phyloP scores from a whole-genome alignment of 2,113 vertebrate genomes.

The Menidia beryllina region DNA sequence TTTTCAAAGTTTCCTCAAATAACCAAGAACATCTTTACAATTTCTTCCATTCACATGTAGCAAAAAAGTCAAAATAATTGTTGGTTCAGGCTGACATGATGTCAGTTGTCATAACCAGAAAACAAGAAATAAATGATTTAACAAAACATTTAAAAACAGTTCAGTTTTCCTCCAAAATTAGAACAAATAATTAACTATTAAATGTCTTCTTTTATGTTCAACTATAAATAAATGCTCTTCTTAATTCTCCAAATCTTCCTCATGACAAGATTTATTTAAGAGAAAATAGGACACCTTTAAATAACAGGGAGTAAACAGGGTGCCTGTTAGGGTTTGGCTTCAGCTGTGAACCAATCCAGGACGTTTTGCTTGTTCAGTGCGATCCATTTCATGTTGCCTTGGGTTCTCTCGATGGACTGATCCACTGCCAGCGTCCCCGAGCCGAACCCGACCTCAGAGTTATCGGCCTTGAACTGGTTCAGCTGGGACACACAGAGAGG shows the following conservation, averaged over 20 bases:
- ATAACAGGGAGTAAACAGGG: background rate
- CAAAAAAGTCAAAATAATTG: background rate
- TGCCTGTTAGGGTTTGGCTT: background rate
- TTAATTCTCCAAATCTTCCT: too few species aligned
- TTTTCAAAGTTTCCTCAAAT: background rate
- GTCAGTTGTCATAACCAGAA: slow-evolving; percentile 18
- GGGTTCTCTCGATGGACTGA: slow-evolving; percentile 91
- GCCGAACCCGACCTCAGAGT: slow-evolving; percentile 86
- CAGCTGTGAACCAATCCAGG: slow-evolving; percentile 77
- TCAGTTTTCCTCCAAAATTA: background rate
- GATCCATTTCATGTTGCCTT: slow-evolving; percentile 90
- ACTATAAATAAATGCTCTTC: too few species aligned
- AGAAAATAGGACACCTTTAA: background rate
- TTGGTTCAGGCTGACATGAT: slow-evolving; percentile 4
- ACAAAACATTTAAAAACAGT: background rate
- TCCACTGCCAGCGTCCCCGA: slow-evolving; percentile 88
- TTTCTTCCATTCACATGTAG: too few species aligned
- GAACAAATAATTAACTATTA: too few species aligned
- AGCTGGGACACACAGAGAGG: slow-evolving; percentile 79
- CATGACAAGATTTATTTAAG: background rate
- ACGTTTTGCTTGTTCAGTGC: slow-evolving; percentile 76
- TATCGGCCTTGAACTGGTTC: slow-evolving; percentile 85
- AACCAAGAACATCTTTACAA: background rate
- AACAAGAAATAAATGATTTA: background rate
- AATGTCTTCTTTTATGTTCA: too few species aligned